Base-by-base conservation (phyloP, 2,113 vertebrate genomes). In the Cyanoderma ruficeps region DNA sequence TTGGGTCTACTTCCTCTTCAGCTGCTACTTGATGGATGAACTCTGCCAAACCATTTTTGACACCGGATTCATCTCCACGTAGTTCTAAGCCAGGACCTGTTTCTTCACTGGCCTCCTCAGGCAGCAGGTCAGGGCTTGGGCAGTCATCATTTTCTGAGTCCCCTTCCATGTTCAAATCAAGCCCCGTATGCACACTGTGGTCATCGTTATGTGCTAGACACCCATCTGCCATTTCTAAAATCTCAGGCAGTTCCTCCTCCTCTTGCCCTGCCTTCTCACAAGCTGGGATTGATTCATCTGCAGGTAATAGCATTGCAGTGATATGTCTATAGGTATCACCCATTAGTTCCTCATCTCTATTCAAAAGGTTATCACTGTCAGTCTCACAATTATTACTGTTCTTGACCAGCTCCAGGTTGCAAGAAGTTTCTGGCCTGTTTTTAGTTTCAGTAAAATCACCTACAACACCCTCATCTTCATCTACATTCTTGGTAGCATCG, bases 181-280 rank as follows among this genome's bases (percentile, higher is more conserved):
- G 92, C 23, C 95, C 85, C 87, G 80, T 41, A 50, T 39, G 59
- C 0, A 2, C 31, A 44, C 24, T 56, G 46, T 37, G 37, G 27
- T 74, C 52, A 64, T 42, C 41, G 31, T 81, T 89, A 68, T 95
- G 82, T 57, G 91, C 96, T 18, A 96, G 93, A 84, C 60, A 94
- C 10, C 91, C 94, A 70, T 97, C 97, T 71, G 31, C 61, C 44
- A 68, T 21, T 83, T 89, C 84, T 79, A 70, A 75, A 78, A 42
- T 35, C 49, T 90, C 83, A 68, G 76, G 41, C 49, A 61, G 39
- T 24, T 91, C 86, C 11, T 50, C 50, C 61, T 42, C 53, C 5
- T 83, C 42, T 41, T 64, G 30, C 47, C 17, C 41, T 42, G 75
- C 31, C 31, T 89, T 91, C 69, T 93, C 70, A 22, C 33, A 80